Evolutionary conservation across 1,140 invertebrate species (phyloP), one percentile per base, ranked within the genome.

Genomic region (Acromyrmex heyeri): DNA sequence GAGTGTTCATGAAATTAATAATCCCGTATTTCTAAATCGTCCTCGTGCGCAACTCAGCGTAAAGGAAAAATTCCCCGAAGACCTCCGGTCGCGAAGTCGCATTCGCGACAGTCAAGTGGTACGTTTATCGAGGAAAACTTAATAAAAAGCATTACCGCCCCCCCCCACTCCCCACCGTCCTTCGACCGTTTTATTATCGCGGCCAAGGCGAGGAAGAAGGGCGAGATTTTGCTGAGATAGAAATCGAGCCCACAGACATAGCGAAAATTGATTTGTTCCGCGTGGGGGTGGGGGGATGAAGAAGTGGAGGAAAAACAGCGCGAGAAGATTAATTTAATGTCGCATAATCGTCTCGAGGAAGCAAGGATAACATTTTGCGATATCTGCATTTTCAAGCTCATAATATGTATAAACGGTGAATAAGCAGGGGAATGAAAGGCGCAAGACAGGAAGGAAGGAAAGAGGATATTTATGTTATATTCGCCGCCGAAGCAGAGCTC

Each of bases 401-500:
- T 83, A 83, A 83, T 86, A 83, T 87, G 24, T 73, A 65, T 72
- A 69, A 62, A n/a, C 65, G 70, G 61, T 65, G 69, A 57, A 50
- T 83, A 62, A 83, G 78, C 65, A 48, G 75, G 55, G 86, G 72
- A 24, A 65, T 77, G 62, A 86, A 72, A 62, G 48, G 57, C 62
- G 55, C n/a, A 50, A 55, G 62, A 81, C 21, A 50, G 64, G 14
- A 38, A n/a, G 34, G 30, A 44, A n/a, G 27, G n/a, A 76, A 48
- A 44, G 44, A 53, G 30, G 18, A 85, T 85, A 78, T 89, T 89
- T 89, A 85, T 87, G 88, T 79, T 86, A 79, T 65, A 78, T 78
- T 55, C 59, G 57, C 57, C 3, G 18, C 18, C 34, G n/a, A 67
- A 27, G 38, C 16, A 64, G 44, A 44, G 38, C 10, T 16, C 34